phyloP scores from a whole-genome alignment of 2,888 invertebrate species.

The Diogma glabrata region DNA sequence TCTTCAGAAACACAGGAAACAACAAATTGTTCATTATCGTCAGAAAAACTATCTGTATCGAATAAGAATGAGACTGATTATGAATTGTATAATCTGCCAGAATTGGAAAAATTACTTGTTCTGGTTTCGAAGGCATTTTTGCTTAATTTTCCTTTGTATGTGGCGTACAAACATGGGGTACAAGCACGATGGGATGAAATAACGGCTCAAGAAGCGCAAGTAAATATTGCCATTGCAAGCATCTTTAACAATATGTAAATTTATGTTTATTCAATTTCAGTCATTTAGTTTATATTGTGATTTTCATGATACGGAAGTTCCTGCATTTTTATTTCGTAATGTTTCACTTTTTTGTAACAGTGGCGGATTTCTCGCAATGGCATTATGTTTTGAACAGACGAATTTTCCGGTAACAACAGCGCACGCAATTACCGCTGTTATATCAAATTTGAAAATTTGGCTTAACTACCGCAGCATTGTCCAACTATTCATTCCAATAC shows the following conservation, averaged over 20 bases:
- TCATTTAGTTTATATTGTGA: slow-evolving; percentile 74
- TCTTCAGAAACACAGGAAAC: neutral
- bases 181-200: slow-evolving; percentile 72
- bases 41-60: slow-evolving; percentile 20
- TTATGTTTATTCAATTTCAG: slow-evolving; percentile 40
- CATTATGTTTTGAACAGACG: slow-evolving; percentile 72
- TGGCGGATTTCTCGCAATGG: slow-evolving; percentile 80
- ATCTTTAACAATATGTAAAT: no score
- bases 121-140: slow-evolving; percentile 81
- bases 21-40: neutral
- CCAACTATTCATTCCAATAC: slow-evolving; percentile 75
- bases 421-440: slow-evolving; percentile 82
- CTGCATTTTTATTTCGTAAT: slow-evolving; percentile 78
- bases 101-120: slow-evolving; percentile 78
- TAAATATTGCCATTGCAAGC: neutral
- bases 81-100: slow-evolving; percentile 61
- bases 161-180: slow-evolving; percentile 76
- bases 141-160: slow-evolving; percentile 78
- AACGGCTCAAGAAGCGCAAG: slow-evolving; percentile 64
- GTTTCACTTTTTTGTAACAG: slow-evolving; percentile 89
- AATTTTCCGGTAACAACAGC: slow-evolving; percentile 77
- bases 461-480: slow-evolving; percentile 83
- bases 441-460: slow-evolving; percentile 89
- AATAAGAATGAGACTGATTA: slow-evolving; percentile 34
- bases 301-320: slow-evolving; percentile 86